Evolutionary conservation across 2,113 vertebrate species (phyloP).

Genomic region (Orthonyx spaldingii): DNA sequence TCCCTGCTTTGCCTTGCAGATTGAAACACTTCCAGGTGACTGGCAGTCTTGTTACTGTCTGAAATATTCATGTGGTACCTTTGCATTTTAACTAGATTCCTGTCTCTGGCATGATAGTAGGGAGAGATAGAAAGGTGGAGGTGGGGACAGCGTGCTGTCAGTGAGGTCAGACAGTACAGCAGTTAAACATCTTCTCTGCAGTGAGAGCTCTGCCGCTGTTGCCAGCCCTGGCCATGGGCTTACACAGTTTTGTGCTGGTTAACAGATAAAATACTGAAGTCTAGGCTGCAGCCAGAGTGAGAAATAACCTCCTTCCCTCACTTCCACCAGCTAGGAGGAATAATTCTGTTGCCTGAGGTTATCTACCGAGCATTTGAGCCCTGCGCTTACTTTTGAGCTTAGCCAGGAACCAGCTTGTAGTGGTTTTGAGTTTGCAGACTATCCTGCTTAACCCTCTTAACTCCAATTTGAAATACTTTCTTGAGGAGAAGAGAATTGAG

Average conservation of each 20-base stretch:
- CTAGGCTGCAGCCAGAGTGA: background rate
- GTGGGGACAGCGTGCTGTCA: background rate
- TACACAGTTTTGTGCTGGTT: background rate
- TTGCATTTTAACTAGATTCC: background rate
- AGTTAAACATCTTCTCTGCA: background rate
- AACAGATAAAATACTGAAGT: background rate
- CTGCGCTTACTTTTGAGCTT: background rate
- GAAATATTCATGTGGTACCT: background rate
- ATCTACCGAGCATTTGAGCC: background rate
- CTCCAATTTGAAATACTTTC: background rate
- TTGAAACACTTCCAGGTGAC: background rate
- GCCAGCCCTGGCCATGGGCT: background rate
- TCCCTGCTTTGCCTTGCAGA: background rate
- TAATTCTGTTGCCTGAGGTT: background rate
- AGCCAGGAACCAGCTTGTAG: background rate
- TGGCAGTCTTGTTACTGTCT: background rate
- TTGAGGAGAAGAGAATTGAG: background rate
- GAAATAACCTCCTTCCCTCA: background rate
- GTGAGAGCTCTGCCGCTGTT: background rate
- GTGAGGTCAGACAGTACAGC: background rate
- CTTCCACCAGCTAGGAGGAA: background rate
- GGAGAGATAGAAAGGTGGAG: background rate
- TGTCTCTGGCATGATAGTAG: background rate
- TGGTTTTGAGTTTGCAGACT: background rate
- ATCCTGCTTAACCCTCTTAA: background rate